phyloP scores from a whole-genome alignment of 1,140 invertebrate genomes.

The Drosophila lacteicornis region DNA sequence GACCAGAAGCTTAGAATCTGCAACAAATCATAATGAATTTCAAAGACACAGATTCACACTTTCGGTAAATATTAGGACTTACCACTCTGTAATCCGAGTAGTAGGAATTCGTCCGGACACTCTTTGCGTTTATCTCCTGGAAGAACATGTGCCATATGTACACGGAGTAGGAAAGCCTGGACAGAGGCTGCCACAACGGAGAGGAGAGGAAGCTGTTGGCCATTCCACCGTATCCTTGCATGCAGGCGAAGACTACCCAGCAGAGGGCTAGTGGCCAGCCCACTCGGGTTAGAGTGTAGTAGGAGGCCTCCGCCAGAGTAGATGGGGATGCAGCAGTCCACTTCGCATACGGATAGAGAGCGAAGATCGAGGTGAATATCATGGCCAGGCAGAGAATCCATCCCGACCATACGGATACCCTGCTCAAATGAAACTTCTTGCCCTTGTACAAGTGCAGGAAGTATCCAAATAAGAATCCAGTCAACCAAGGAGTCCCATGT shows the following conservation, averaged over 20 bases:
- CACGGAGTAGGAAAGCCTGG: slow-evolving; percentile 85
- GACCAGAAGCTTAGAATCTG: slow-evolving; percentile 46
- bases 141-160: slow-evolving; percentile 85
- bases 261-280: slow-evolving; percentile 87
- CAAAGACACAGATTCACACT: background rate
- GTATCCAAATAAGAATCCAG: slow-evolving; percentile 67
- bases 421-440: slow-evolving; percentile 32
- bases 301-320: slow-evolving; percentile 86
- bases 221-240: slow-evolving; percentile 87
- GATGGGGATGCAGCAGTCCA: slow-evolving; percentile 56
- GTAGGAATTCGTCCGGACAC: slow-evolving; percentile 31
- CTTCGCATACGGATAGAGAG: slow-evolving; percentile 61
- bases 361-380: slow-evolving; percentile 71
- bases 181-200: slow-evolving; percentile 85
- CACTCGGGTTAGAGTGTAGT: slow-evolving; percentile 87
- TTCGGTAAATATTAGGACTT: background rate
- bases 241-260: slow-evolving; percentile 89
- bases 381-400: slow-evolving; percentile 65
- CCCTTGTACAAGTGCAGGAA: slow-evolving; percentile 47
- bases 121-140: slow-evolving; percentile 31
- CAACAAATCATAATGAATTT: background rate
- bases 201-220: slow-evolving; percentile 85
- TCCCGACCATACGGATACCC: slow-evolving; percentile 27
- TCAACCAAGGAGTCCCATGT: slow-evolving; percentile 63
- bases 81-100: slow-evolving; percentile 59